Conservation (phyloP, 2,888 invertebrate species). For the Cataglyphis livida region DNA sequence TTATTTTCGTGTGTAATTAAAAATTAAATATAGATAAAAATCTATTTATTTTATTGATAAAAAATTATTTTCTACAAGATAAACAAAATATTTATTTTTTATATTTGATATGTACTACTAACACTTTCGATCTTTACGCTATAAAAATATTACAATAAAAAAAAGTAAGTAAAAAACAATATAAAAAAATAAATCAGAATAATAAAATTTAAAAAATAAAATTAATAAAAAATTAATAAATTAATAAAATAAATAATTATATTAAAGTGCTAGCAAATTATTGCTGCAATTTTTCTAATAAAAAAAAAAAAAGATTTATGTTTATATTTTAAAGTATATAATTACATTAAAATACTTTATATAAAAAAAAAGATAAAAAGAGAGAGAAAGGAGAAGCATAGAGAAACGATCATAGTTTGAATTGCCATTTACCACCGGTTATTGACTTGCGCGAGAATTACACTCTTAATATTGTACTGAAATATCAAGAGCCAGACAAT, state of each 20-base stretch:
- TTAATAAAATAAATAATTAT: background rate
- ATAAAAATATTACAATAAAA: background rate
- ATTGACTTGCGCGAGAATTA: slow-evolving; percentile 20
- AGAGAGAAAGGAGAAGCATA: background rate
- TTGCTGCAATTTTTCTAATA: background rate
- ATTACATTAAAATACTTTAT: slow-evolving; percentile 3
- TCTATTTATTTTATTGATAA: background rate
- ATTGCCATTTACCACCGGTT: background rate
- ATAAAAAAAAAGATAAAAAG: background rate
- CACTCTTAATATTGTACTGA: slow-evolving; percentile 27
- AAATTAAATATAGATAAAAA: background rate
- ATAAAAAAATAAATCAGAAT: background rate
- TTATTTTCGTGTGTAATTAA: background rate
- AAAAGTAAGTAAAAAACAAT: no score
- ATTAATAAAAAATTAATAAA: no score
- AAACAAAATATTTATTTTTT: background rate
- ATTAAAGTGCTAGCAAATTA: background rate
- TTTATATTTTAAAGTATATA: background rate
- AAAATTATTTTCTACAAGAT: background rate
- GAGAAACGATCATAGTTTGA: background rate
- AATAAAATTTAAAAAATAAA: background rate
- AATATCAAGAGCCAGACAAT: slow-evolving; percentile 18
- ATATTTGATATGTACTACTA: background rate
- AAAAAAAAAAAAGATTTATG: background rate
- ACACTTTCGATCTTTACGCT: background rate